Evolutionary conservation across 2,113 vertebrate genomes (phyloP), one percentile per base, ranked within the genome.

Genomic region (Carassius auratus): DNA sequence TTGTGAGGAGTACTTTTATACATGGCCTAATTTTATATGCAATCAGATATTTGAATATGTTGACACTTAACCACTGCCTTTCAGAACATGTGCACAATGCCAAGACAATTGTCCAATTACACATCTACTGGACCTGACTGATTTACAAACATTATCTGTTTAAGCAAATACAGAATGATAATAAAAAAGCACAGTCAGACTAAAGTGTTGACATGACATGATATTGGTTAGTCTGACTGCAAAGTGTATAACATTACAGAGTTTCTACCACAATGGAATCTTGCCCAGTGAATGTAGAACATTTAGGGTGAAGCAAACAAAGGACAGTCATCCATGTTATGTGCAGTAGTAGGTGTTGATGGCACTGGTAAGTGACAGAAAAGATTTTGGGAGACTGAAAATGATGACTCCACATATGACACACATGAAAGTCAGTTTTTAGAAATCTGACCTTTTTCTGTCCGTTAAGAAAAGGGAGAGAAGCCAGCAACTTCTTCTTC

Each of bases 381-480:
- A 93, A 92, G 91, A 92, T 94, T 92, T 94, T 90, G 85, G 91
- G 89, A 93, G 91, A 95, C 93, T 91, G 90, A 93, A 94, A 94
- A 93, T 94, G 93, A 94, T 92, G 91, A 94, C 93, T 84, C 94
- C 94, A 93, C 94, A 94, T 93, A 87, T 95, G 94, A 89, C 90
- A 93, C 91, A 88, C 48, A 86, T 92, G 90, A 90, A 93, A 94
- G 93, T 94, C 93, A 92, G 93, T 92, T 94, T 92, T 94, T 91
- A 92, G 92, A 94, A 92, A 92, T 93, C 89, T 95, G 94, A 94
- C 93, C 93, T 95, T 94, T 95, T 93, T 93, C 91, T 92, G 91
- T 91, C 93, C 88, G 90, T 91, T 92, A 91, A 91, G 87, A 90
- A 74, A 81, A 82, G 33, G 73, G 81, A 64, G 61, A 74, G 71